Evolutionary conservation across 2,888 invertebrate genomes (phyloP), one percentile per base, ranked within the genome.

Genomic region (Trachelus troglodyta): DNA sequence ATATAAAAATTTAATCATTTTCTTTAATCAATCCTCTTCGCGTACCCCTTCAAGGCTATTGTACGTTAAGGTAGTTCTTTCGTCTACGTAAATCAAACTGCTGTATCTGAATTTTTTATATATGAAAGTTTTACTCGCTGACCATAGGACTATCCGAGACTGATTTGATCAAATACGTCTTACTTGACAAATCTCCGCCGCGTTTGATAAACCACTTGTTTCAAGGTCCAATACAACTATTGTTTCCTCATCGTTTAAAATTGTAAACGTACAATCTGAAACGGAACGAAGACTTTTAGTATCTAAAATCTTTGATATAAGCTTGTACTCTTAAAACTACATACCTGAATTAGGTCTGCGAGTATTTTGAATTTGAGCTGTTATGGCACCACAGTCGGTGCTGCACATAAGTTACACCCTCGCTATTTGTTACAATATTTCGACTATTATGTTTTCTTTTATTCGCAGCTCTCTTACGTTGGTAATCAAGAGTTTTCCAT

Each of bases 131-230:
- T 31, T 31, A 31, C 3, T 12, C 11, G 34, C 11, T 11, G 34
- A 34, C 34, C 34, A 11, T 34, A 34, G 34, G 34, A 34, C 34
- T 34, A 11, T 34, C 34, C 1, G 34, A 34, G 34, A 11, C 34
- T 34, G 11, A 34, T 11, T 34, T 34, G 34, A 34, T 73, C 31
- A 35, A 75, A 77, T 15, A 75, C 31, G 15, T 79, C 23, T 69
- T 75, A 81, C 81, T 75, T 80, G 81, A 68, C 69, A 40, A 69
- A 82, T 80, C 76, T 83, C 77, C 11, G 75, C 75, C 33, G 75
- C 35, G 31, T 75, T 76, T 1, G 12, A 31, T 12, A 80, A 30
- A 11, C 79, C 80, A 56, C 80, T 79, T 11, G 80, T 81, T 77
- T 81, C 75, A 11, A 82, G 37, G 71, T 82, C 78, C 15, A 81